Evolutionary conservation across 2,113 vertebrate species (phyloP).

Genomic region (Columba janthina): DNA sequence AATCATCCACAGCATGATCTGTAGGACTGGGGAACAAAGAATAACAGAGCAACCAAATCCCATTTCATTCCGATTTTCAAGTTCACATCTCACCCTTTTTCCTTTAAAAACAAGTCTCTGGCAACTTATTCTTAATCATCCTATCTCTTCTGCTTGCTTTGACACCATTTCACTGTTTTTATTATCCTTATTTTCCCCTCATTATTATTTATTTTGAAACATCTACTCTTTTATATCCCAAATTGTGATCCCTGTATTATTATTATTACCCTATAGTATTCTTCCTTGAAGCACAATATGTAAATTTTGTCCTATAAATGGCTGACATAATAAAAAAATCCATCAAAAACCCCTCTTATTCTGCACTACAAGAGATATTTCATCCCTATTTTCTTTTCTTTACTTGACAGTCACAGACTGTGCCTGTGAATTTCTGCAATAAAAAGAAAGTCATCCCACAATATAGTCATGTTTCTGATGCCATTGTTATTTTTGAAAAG

Average conservation of each 20-base stretch:
- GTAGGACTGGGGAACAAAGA: neutral
- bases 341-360: neutral
- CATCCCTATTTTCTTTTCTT: neutral
- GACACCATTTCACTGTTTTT: neutral
- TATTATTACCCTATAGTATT: neutral
- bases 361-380: neutral
- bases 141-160: neutral
- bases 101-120: neutral
- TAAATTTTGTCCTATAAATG: slow-evolving; percentile 2
- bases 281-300: neutral
- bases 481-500: neutral
- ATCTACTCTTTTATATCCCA: neutral
- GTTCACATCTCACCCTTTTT: neutral
- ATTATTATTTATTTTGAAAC: neutral
- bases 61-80: neutral
- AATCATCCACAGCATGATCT: neutral
- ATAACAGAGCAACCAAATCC: neutral
- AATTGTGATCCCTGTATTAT: neutral
- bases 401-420: neutral
- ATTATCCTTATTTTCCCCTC: neutral
- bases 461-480: neutral
- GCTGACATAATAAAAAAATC: neutral
- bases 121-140: neutral
- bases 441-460: neutral
- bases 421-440: neutral